Evolutionary conservation across 2,113 vertebrate species (phyloP).

Genomic region (Reinhardtius hippoglossoides): DNA sequence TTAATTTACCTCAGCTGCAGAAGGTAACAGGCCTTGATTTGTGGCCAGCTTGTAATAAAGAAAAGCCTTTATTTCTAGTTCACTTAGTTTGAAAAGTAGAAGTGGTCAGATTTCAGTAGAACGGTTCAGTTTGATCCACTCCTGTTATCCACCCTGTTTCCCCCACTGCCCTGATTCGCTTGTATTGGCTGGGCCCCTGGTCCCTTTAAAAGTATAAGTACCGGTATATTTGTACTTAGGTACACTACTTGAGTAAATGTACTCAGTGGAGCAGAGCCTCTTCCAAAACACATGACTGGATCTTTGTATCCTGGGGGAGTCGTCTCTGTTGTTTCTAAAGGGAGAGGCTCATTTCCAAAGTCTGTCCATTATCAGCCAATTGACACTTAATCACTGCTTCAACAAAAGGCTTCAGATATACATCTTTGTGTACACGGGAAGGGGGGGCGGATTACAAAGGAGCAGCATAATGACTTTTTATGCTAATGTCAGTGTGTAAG

Average conservation of each 20-base stretch:
- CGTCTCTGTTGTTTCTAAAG: background rate
- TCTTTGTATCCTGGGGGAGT: background rate
- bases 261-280: background rate
- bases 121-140: too few relatives aligned
- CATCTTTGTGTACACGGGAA: constrained; percentile 22
- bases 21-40: background rate
- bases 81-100: too few relatives aligned
- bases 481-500: constrained; percentile 13
- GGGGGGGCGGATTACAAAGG: background rate
- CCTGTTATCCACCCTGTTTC: too few relatives aligned
- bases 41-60: too few relatives aligned
- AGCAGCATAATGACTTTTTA: background rate
- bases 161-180: too few relatives aligned
- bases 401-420: constrained; percentile 37
- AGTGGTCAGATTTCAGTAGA: too few relatives aligned
- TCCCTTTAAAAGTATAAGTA: background rate
- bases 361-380: constrained; percentile 31
- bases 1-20: background rate
- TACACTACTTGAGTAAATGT: background rate
- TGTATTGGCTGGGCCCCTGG: too few relatives aligned
- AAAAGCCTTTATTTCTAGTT: too few relatives aligned
- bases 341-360: background rate
- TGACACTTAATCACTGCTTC: constrained; percentile 9
- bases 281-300: background rate
- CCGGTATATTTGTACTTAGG: background rate